Evolutionary conservation across 2,113 vertebrate genomes (phyloP), one percentile per base, ranked within the genome.

Genomic region (Muntiacus reevesi): DNA sequence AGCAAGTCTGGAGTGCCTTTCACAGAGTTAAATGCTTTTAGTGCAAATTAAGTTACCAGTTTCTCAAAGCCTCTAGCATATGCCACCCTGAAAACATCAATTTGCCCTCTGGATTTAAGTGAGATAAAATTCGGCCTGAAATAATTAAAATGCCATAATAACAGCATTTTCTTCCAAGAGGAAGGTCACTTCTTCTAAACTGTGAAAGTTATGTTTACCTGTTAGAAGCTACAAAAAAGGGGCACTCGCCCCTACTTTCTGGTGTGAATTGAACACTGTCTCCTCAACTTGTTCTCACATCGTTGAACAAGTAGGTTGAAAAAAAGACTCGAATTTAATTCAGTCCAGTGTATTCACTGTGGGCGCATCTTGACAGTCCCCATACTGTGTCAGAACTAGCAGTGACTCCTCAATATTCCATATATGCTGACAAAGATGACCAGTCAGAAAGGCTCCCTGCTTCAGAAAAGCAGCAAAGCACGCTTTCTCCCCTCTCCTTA

Each of bases 51-150:
- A 52, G 11, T 67, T 85, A 64, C 60, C 57, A 28, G 43, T 47
- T 78, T 52, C 78, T 64, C 91, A 95, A 97, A 95, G 40, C 50
- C 54, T 83, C 86, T n/a, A 45, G 59, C 17, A 83, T 30, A 95
- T 96, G 84, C 67, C 11, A 28, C 57, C 67, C 30, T 67, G 36
- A 89, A 97, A 97, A 52, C 8, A 21, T 15, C 85, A 52, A 76
- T 96, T 93, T 89, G 93, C 89, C 30, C 43, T 50, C 86, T 95
- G 59, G 23, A 94, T 91, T 96, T 97, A 96, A 97, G 23, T 52
- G 52, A 79, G 59, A 93, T 79, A 91, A 95, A 95, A 89, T 91
- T 30, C 45, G 45, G 16, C 19, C 84, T 50, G 11, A 85, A 54
- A 16, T 57, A 81, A 89, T 94, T 95, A 95, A 89, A 90, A 55